Base-by-base conservation (phyloP, 2,113 vertebrate species). In the Cynocephalus volans region DNA sequence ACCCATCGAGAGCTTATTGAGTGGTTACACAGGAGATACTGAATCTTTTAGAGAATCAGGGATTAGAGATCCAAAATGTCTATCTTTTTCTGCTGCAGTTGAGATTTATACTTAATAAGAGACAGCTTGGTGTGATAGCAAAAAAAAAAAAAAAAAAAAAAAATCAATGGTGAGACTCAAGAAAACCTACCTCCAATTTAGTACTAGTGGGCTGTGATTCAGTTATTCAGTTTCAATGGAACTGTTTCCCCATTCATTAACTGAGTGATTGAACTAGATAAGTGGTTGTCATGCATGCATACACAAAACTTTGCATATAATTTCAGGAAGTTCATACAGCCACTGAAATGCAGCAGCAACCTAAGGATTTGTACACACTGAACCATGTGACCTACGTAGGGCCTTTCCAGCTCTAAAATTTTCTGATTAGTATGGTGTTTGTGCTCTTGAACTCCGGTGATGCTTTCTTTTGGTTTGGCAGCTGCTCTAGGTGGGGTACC, bases 91-190 rank as follows among this genome's bases (percentile, higher is more conserved):
- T 96, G 19, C 52, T 64, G 12, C 5, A 91, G 56, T 67, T 95
- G 91, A 85, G 48, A 50, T 70, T 95, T 96, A 64, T 65, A 96
- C 17, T 67, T 95, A 91, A 64, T 60, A 81, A 48, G 36, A 56
- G 14, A 52, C 21, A 86, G 50, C 31, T 72, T 96, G 33, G 13
- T 80, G 33, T 67, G 52, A 89, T 62, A 62, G 26, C 50, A 95
- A 79, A 95, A 87, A 83, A 56, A 28, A 52, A 77, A 72, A 14
- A 67, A 31, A 10, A 65, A 76, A 18, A 76, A 91, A 72, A 73
- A 62, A 79, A 3, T n/a, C n/a, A n/a, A n/a, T n/a, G n/a, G 8
- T 54, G 76, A 7, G 26, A 58, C 41, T 83, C 4, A 17, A 65
- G 60, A 84, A 28, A 52, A 79, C 24, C 26, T 60, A 19, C 33